Evolutionary conservation across 2,888 invertebrate genomes (phyloP), one percentile per base, ranked within the genome.

Genomic region (Apomyelois bistriatella): DNA sequence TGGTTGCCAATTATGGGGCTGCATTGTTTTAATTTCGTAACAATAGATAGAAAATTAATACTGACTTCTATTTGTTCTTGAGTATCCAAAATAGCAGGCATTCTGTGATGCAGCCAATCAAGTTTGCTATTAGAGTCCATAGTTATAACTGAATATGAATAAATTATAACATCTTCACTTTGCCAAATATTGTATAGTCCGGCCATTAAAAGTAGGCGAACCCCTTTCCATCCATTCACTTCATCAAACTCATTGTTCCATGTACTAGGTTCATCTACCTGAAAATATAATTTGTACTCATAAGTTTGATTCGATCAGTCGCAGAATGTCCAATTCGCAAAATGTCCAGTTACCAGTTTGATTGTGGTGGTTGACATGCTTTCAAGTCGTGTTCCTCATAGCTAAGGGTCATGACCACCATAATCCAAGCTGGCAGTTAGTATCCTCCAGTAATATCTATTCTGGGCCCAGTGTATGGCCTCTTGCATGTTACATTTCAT

Each of bases 111-210:
- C 49, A 96, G 82, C 94, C 94, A 95, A 32, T 92, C 89, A 59
- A 96, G 75, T 12, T 92, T 90, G 36, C 90, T 77, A 58, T 94
- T 93, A 0, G 96, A 93, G 41, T 94, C 94, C 90, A 94, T 95
- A 12, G 97, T 97, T 46, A 97, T 93, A 1, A 96, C 89, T 42
- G 94, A 92, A 74, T 95, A 96, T 58, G 94, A 94, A 65, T 94
- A 95, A 42, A 95, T 91, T 42, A 91, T 87, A 22, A 91, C 91
- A 67, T 91, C 87, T 16, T 86, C 83, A 64, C 92, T 82, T 61
- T 91, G 91, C 94, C 95, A 95, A 0, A 91, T 79, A 76, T 94
- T 93, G 74, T 94, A 97, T 0, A 97, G 76, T 0, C 95, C 96
- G 48, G 96, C 96, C 90, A 97, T 92, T 60, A 93, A 92, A 38